Evolutionary conservation across 1,140 invertebrate species (phyloP).

Genomic region (Cylas formicarius): DNA sequence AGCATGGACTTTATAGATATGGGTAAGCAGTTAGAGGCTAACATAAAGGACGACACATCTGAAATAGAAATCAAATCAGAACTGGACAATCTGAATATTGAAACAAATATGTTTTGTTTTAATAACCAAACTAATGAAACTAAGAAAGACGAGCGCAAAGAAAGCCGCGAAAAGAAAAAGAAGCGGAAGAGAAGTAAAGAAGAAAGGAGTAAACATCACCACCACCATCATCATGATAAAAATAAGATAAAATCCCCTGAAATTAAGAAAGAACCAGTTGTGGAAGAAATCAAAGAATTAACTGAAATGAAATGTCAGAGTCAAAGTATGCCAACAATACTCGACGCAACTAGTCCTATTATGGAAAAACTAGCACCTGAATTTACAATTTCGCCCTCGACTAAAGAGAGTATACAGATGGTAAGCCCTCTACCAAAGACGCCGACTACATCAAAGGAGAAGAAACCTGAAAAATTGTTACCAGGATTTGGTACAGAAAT

Average conservation of each 20-base stretch:
- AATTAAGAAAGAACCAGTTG: conserved; percentile 22
- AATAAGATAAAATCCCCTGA: conserved; percentile 35
- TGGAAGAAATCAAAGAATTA: conserved; percentile 16
- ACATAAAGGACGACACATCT: conserved; percentile 57
- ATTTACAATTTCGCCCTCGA: conserved; percentile 39
- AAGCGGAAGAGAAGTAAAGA: conserved; percentile 77
- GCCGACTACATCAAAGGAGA: conserved; percentile 38
- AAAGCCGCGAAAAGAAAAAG: conserved; percentile 70
- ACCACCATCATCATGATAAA: conserved; percentile 47
- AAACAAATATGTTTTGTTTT: conserved; percentile 50
- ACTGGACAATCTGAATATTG: conserved; percentile 22
- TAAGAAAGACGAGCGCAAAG: conserved; percentile 44
- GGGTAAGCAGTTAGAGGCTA: conserved; percentile 70
- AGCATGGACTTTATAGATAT: conserved; percentile 73
- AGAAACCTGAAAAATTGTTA: conserved; percentile 54
- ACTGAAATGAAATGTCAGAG: conserved; percentile 17
- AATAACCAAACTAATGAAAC: conserved; percentile 42
- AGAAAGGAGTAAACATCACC: conserved; percentile 61
- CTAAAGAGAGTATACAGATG: conserved; percentile 41
- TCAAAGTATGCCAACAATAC: conserved; percentile 34
- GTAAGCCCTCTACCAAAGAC: conserved; percentile 54
- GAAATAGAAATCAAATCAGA: conserved; percentile 36
- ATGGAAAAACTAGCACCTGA: conserved; percentile 40
- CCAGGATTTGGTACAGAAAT: conserved; percentile 61
- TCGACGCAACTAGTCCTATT: conserved; percentile 33